Base-by-base conservation (phyloP, 2,888 invertebrate genomes). In the Pardosa pseudoannulata region DNA sequence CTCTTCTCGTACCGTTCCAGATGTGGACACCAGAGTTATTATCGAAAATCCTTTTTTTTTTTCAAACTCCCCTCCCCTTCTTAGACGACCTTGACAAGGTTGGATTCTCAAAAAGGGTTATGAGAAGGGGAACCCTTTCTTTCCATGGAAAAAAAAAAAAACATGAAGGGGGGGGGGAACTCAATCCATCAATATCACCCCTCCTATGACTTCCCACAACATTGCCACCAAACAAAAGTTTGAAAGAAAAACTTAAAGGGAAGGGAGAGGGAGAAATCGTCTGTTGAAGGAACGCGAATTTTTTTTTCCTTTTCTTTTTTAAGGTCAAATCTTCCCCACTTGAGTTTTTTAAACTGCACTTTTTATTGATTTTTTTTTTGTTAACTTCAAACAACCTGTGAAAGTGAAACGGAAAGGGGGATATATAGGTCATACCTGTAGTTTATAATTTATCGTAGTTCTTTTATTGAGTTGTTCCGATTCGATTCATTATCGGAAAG, bases 141-240 rank as follows among this genome's bases (percentile, higher is more conserved):
- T 41, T 39, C 29, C 67, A 16, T n/a, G n/a, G n/a, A n/a, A n/a
- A n/a, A n/a, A n/a, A n/a, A n/a, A n/a, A n/a, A n/a, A n/a, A n/a
- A n/a, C n/a, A n/a, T 32, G n/a, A 62, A 62, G 36, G 50, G 31
- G 81, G 65, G 68, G 68, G 74, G 36, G 56, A 64, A 46, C 70
- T 76, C 82, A 82, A 82, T 83, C 83, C 83, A 83, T 83, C 83
- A 83, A 72, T 76, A 64, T 78, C 76, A 76, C 65, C 65, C 72
- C 72, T 83, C 71, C 78, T 83, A 83, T 83, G 83, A 83, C 83
- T 83, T 83, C 78, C 76, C 83, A 72, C 83, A 83, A 83, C 83
- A 83, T 72, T 50, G 76, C 71, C 71, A 50, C 65, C 65, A 36
- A 29, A 62, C 27, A 46, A 65, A 73, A 56, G 56, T 56, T 56